Conservation (phyloP, 2,113 vertebrate genomes). For the Laterallus jamaicensis region DNA sequence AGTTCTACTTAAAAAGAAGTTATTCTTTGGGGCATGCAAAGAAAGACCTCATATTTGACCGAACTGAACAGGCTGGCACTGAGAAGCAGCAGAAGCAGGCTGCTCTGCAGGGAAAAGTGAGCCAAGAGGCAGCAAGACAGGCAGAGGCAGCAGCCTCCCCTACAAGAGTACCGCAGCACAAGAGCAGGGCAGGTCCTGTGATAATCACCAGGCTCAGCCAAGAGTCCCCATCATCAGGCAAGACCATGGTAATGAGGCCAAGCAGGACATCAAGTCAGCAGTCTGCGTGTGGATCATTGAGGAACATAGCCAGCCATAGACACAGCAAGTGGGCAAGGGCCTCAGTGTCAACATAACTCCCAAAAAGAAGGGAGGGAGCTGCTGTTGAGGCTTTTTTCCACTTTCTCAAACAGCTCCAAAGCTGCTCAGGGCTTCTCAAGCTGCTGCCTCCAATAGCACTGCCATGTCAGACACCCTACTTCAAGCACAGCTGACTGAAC, state of each 20-base stretch:
- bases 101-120: not conserved
- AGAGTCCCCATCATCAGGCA: not conserved
- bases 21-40: not conserved
- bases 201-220: not conserved
- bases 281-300: not conserved
- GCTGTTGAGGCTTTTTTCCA: not conserved
- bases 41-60: not conserved
- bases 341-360: rapidly evolving
- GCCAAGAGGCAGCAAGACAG: not conserved
- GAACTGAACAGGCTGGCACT: not conserved
- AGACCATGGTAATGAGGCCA: not conserved
- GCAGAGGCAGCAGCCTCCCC: not conserved
- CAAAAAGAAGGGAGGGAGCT: not conserved
- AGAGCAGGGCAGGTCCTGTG: not conserved
- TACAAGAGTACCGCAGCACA: not conserved
- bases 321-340: not conserved
- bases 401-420: not conserved
- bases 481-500: not conserved
- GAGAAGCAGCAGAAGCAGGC: not conserved
- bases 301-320: not conserved
- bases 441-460: not conserved
- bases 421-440: not conserved
- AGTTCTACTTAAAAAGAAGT: not conserved
- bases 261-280: not conserved
- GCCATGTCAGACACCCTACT: not conserved